These are phyloP conservation scores for Mimas tiliae DNA, from an alignment of 2,888 invertebrate species.

Conservation along the genomic window DNA sequence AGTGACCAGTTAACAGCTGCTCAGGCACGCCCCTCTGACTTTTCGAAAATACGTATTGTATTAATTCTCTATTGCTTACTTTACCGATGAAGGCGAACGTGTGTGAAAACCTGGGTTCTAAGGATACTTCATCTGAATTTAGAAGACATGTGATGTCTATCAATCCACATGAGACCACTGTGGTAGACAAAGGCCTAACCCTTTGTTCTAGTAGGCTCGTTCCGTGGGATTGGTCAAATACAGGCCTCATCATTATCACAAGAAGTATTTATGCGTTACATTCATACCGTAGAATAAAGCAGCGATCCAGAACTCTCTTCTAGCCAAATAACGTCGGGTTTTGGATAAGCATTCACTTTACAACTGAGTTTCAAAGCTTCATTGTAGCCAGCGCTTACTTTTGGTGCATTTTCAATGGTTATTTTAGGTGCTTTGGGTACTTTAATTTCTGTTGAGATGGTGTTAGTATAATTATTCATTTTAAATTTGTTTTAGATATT, in stretches of 20 bases:
- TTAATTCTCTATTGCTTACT: too few relatives aligned
- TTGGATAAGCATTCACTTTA: constrained; percentile 56
- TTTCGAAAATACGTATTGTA: too few relatives aligned
- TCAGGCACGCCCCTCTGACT: too few relatives aligned
- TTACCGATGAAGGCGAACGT: too few relatives aligned
- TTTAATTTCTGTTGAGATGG: constrained; percentile 37
- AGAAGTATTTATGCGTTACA: neutral
- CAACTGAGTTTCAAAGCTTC: constrained; percentile 51
- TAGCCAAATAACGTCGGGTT: constrained; percentile 56
- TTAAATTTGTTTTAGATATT: neutral
- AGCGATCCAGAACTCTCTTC: constrained; percentile 40
- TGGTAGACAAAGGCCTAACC: too few relatives aligned
- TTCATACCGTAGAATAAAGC: constrained; percentile 45
- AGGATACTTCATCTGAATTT: too few relatives aligned
- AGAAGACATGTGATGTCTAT: too few relatives aligned
- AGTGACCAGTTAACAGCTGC: too few relatives aligned
- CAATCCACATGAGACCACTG: too few relatives aligned
- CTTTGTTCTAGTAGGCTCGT: too few relatives aligned
- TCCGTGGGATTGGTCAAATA: too few relatives aligned
- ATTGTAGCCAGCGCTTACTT: constrained; percentile 41
- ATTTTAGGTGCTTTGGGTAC: constrained; percentile 42
- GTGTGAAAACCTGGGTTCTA: too few relatives aligned
- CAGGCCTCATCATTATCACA: neutral
- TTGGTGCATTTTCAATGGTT: constrained; percentile 42
- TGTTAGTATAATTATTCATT: neutral